Percentiles rank a stretch among this genome's conserved stretches.
These are phyloP conservation scores for Ameiurus melas DNA, from an alignment of 2,113 vertebrate genomes.

Conservation along the genomic window DNA sequence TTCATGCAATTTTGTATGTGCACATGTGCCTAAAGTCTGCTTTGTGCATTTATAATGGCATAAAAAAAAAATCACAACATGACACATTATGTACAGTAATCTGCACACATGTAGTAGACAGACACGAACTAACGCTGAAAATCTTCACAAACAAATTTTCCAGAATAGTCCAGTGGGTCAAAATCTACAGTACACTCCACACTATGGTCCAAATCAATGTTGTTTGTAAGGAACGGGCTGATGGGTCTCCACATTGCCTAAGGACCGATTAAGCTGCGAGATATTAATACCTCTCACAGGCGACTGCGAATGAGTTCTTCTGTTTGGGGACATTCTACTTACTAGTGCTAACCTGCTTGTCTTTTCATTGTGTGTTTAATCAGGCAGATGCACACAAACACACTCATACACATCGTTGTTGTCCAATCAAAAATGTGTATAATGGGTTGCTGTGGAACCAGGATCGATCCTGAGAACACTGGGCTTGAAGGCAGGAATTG, in stretches of 20 bases:
- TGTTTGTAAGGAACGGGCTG: background rate
- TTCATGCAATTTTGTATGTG: too few species aligned
- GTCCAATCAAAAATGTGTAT: background rate
- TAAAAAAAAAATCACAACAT: too few species aligned
- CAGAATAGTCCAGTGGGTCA: background rate
- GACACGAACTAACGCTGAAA: too few species aligned
- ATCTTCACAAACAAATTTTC: too few species aligned
- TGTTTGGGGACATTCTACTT: constrained; percentile 25
- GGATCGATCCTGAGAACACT: background rate
- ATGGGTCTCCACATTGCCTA: background rate
- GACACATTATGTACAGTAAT: too few species aligned
- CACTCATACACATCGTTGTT: background rate
- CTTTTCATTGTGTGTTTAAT: background rate
- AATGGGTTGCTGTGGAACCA: background rate
- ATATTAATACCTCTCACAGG: constrained; percentile 25
- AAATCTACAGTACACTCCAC: background rate
- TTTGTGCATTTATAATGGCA: too few species aligned
- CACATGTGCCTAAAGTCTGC: too few species aligned
- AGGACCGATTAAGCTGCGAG: background rate
- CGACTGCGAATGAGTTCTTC: constrained; percentile 31
- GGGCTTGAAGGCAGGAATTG: background rate
- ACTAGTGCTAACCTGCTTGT: background rate
- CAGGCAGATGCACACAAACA: background rate
- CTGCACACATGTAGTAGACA: too few species aligned
- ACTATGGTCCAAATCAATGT: background rate